Base-by-base conservation (phyloP, 1,140 invertebrate species). In the Pseudoatta argentina region DNA sequence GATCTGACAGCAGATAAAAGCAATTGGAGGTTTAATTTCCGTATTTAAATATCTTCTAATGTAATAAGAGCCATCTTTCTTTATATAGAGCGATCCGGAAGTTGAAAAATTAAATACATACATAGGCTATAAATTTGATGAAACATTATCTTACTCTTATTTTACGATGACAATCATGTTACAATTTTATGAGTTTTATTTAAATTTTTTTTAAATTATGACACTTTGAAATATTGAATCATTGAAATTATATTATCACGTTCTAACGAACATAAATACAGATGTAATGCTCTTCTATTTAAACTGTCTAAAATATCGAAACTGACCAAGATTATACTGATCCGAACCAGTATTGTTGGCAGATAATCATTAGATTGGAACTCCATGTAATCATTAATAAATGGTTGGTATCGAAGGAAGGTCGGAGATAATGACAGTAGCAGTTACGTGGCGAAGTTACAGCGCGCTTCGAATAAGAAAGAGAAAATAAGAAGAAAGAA, bases 401-500 rank as follows among this genome's bases (percentile, higher is more conserved):
- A 81, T 8, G 12, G 12, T 53, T 12, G 6, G 2, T 59, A 59
- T 48, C 53, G 21, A 73, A 73, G 21, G 55, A 59, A 82, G 71
- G 39, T 48, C 79, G 67, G 16, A 7, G 53, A 82, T 82, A 82
- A 82, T 82, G 8, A 1, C 39, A 2, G 7, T 14, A 2, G 51
- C 53, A 55, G 48, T 79, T 82, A 55, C 34, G 34, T 59, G 53
- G 66, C 24, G 7, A 44, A 44, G 24, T 73, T 82, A 73, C 24
- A 39, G 53, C 66, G 12, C 2, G 5, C 39, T 27, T 48, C 39
- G 5, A 44, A 66, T n/a, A 7, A 16, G 27, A 30, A n/a, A 64
- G 63, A 64, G 3, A 2, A 12, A 66, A 30, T 16, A 30, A 64
- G 48, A n/a, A 21, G 3, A 69, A 44, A 53, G n/a, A 51, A 39